A percentile compares a stretch with the other conserved stretches of the same genome.
These are phyloP conservation scores for Gobio gobio DNA, from an alignment of 2,113 vertebrate species.

Conservation along the genomic window DNA sequence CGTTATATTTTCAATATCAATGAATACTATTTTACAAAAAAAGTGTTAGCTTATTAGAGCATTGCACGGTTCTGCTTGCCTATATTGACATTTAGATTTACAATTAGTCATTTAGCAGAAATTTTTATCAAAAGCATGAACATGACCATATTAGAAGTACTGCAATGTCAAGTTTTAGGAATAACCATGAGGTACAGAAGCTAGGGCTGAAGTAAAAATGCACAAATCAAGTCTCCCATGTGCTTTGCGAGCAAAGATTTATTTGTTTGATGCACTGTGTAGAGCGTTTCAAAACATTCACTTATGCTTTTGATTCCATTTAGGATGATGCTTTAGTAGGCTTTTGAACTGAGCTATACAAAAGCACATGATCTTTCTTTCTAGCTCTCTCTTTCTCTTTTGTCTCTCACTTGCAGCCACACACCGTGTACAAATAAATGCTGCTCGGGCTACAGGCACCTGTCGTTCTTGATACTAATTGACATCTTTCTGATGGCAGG, in stretches of 20 bases:
- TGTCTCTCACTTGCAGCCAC: neutral
- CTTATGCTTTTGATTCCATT: neutral
- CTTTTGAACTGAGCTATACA: neutral
- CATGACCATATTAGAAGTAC: neutral
- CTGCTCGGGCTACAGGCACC: slow-evolving; percentile 30
- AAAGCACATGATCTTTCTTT: neutral
- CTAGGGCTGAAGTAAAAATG: neutral
- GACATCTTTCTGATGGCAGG: slow-evolving; percentile 30
- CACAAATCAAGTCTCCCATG: neutral
- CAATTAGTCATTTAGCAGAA: neutral
- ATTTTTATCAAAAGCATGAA: neutral
- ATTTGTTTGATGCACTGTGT: neutral
- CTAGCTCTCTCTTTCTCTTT: neutral
- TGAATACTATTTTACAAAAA: neutral
- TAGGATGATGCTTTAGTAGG: neutral
- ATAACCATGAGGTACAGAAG: neutral
- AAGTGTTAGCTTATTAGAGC: neutral
- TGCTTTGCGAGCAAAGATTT: neutral
- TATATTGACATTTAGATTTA: neutral
- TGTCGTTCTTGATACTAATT: slow-evolving; percentile 47
- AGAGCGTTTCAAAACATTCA: neutral
- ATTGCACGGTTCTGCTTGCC: neutral
- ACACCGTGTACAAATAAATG: neutral
- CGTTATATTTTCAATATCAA: too few relatives aligned
- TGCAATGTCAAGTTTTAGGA: neutral